Percentiles rank a stretch among this genome's conserved stretches.
These are phyloP conservation scores for Lycophotia porphyrea DNA, from an alignment of 2,888 invertebrate species.

Conservation along the genomic window DNA sequence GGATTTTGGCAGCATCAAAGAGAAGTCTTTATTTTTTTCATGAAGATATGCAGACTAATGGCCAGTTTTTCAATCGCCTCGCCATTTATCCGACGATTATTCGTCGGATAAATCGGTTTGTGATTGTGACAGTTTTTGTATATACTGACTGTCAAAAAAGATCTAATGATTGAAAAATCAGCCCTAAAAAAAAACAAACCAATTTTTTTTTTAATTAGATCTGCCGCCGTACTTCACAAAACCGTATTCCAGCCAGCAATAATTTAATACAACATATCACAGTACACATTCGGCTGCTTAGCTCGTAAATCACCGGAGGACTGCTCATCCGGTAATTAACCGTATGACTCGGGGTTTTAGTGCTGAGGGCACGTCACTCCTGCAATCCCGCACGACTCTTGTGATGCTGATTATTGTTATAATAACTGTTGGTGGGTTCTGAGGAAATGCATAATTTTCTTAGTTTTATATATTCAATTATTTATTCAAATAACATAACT, in stretches of 20 bases:
- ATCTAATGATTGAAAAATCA: too few species aligned
- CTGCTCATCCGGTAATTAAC: slow-evolving; percentile 79
- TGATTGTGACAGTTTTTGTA: too few species aligned
- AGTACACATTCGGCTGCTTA: slow-evolving; percentile 67
- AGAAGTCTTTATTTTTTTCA: background rate
- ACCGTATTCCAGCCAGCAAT: slow-evolving; percentile 54
- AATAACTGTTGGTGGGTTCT: slow-evolving; percentile 18
- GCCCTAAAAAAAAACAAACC: too few species aligned
- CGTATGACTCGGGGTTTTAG: slow-evolving; percentile 76
- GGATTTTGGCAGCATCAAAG: background rate
- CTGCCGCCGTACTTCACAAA: too few species aligned
- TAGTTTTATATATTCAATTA: too few species aligned
- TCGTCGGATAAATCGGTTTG: too few species aligned
- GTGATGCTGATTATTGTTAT: slow-evolving; percentile 55
- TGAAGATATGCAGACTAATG: background rate
- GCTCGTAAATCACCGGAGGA: slow-evolving; percentile 78
- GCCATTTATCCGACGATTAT: too few species aligned
- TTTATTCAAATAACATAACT: too few species aligned
- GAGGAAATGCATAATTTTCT: slow-evolving; percentile 7
- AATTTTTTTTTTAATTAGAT: too few species aligned
- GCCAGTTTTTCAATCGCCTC: too few species aligned
- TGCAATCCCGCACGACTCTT: slow-evolving; percentile 34
- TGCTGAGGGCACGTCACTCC: slow-evolving; percentile 60
- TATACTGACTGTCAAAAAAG: too few species aligned
- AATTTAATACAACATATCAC: slow-evolving; percentile 65